These are phyloP conservation scores for Cinara cedri DNA, from an alignment of 2,888 invertebrate genomes.

Conservation along the genomic window DNA sequence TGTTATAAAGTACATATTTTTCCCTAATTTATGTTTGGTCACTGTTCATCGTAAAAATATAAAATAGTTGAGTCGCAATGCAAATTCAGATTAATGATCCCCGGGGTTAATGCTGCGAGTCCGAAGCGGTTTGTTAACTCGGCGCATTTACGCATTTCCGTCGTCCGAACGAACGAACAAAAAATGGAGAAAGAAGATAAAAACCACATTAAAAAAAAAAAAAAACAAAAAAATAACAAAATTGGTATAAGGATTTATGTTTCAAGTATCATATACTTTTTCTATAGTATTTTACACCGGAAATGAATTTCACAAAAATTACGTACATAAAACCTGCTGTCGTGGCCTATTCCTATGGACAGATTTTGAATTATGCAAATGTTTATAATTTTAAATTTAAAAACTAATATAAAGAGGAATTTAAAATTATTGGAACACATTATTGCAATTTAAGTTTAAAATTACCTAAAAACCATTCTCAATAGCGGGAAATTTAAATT, in stretches of 20 bases:
- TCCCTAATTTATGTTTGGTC: slow-evolving; percentile 42
- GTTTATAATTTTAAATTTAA: slow-evolving; percentile 35
- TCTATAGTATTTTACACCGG: slow-evolving; percentile 13
- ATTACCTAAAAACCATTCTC: too few species aligned
- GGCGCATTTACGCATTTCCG: slow-evolving; percentile 43
- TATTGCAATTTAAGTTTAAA: not conserved
- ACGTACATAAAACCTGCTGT: not conserved
- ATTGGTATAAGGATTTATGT: slow-evolving; percentile 39
- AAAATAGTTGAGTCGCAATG: slow-evolving; percentile 19
- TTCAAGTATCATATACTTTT: slow-evolving; percentile 27
- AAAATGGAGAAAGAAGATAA: slow-evolving; percentile 23
- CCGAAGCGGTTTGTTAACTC: slow-evolving; percentile 50
- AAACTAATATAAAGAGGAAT: not conserved
- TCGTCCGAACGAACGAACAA: not conserved
- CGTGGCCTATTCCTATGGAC: not conserved
- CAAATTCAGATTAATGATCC: slow-evolving; percentile 48
- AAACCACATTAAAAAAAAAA: slow-evolving; percentile 6
- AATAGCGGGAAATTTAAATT: too few species aligned
- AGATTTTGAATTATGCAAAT: slow-evolving; percentile 7
- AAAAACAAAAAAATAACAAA: slow-evolving; percentile 16
- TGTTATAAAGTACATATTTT: slow-evolving; percentile 7
- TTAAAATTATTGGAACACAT: slow-evolving; percentile 15
- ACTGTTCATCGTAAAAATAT: slow-evolving; percentile 20
- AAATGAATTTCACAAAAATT: slow-evolving; percentile 33
- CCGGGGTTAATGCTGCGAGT: slow-evolving; percentile 49